Evolutionary conservation across 2,797 vertebrate species (phyloP), one percentile per base, ranked within the genome.

Genomic region (Artibeus jamaicensis): DNA sequence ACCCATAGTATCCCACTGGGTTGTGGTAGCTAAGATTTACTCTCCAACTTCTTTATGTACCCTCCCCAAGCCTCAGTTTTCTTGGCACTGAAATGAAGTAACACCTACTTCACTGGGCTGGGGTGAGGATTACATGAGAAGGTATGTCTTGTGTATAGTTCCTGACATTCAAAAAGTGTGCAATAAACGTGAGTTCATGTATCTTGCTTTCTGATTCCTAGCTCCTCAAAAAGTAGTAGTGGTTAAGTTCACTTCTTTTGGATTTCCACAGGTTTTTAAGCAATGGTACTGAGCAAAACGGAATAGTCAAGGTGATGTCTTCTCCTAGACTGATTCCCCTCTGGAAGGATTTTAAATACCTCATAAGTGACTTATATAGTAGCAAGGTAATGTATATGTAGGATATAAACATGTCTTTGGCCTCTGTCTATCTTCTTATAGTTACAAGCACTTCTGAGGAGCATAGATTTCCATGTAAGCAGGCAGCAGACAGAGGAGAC

Each of bases 291-390:
- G 48, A 95, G 39, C 85, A 74, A 65, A 57, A 88, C 46, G 57
- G 59, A 34, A 74, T 71, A 93, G 93, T 77, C 34, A 68, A 46
- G 4, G 46, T 26, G 85, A 97, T 97, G 96, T 15, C 95, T 46
- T 65, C 90, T 15, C 9, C 95, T 24, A 95, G 96, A 94, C 96
- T 97, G 39, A 91, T 97, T 96, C 96, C 95, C 78, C 73, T 14
- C 9, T 97, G 96, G 97, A 94, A 95, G 9, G 94, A 97, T 37
- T 97, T 97, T 89, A 94, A 91, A 18, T 8, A 22, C 14, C 32
- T 62, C 9, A 2, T 97, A 88, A 96, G 26, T 97, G 96, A 97
- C 8, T 5, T 92, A 89, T 21, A 78, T 7, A 74, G 91, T 68
- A 89, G 9, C 39, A 86, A 96, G 97, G 97, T 97, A 97, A 94